Percentiles rank a stretch among this genome's conserved stretches.
These are phyloP conservation scores for Drepana arcuata DNA, from an alignment of 1,140 invertebrate species.

Conservation along the genomic window DNA sequence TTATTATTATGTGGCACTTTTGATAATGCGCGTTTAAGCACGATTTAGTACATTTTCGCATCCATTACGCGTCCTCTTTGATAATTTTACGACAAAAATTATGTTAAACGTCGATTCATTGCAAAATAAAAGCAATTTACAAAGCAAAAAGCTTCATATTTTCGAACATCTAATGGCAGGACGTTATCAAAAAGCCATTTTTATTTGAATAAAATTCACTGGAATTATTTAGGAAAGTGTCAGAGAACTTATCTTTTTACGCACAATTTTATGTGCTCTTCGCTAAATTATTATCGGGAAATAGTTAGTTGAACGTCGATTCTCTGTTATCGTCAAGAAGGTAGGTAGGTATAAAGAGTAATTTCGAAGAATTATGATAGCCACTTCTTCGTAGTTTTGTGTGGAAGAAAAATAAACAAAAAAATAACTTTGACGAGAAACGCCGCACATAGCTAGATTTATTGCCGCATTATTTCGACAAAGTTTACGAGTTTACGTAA, in stretches of 20 bases:
- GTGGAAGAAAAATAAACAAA: constrained; percentile 38
- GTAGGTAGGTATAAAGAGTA: constrained; percentile 38
- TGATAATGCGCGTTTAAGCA: no score
- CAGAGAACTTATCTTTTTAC: constrained; percentile 56
- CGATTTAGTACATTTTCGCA: background rate
- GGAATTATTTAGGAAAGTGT: constrained; percentile 34
- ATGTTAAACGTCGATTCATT: background rate
- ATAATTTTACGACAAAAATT: background rate
- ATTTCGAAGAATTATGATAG: constrained; percentile 48
- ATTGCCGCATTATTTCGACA: constrained; percentile 25
- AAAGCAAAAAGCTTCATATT: constrained; percentile 35
- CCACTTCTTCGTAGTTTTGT: constrained; percentile 18
- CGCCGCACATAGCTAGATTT: constrained; percentile 24
- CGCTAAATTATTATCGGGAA: constrained; percentile 47
- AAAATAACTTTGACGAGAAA: constrained; percentile 28
- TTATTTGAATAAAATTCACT: constrained; percentile 44
- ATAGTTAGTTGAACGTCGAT: background rate
- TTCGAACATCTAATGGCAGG: constrained; percentile 44
- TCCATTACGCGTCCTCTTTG: background rate
- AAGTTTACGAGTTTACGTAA: constrained; percentile 23
- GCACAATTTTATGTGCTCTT: constrained; percentile 55
- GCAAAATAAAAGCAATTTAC: constrained; percentile 19
- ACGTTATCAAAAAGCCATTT: constrained; percentile 52
- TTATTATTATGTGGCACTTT: no score
- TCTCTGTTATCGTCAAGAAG: background rate